phyloP scores from a whole-genome alignment of 2,113 vertebrate species.

The Salvelinus fontinalis region DNA sequence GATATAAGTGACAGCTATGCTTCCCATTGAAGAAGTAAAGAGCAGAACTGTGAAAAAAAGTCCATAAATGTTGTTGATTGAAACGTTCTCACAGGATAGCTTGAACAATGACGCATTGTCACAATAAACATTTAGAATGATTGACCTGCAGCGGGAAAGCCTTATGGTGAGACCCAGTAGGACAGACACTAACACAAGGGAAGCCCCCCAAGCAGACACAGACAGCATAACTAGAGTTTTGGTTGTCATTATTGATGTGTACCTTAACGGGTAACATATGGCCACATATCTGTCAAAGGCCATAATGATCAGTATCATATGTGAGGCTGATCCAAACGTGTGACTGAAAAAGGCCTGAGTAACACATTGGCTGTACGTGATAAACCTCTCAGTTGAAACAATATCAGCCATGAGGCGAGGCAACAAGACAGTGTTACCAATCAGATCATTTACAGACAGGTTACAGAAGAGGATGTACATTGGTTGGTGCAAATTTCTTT shows the following conservation, averaged over 20 bases:
- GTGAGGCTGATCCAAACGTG: constrained; percentile 55
- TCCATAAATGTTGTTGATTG: constrained; percentile 64
- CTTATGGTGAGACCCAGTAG: constrained; percentile 55
- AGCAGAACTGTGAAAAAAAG: constrained; percentile 62
- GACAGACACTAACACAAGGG: constrained; percentile 50
- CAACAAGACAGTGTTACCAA: constrained; percentile 62
- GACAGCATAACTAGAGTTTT: constrained; percentile 48
- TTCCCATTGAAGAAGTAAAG: constrained; percentile 54
- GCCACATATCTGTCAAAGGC: constrained; percentile 62
- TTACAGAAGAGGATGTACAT: constrained; percentile 50
- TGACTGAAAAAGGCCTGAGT: constrained; percentile 62
- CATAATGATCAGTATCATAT: constrained; percentile 64
- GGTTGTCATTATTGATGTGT: constrained; percentile 58
- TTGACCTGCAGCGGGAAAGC: constrained; percentile 49
- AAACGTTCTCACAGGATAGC: constrained; percentile 59
- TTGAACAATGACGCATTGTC: constrained; percentile 65
- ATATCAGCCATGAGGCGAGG: constrained; percentile 61
- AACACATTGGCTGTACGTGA: constrained; percentile 57
- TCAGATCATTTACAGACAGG: constrained; percentile 61
- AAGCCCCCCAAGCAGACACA: constrained; percentile 51
- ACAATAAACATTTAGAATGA: constrained; percentile 54
- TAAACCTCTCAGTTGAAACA: constrained; percentile 36
- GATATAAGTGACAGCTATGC: constrained; percentile 54
- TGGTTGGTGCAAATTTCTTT: constrained; percentile 52
- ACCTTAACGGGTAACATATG: constrained; percentile 59